These are phyloP conservation scores for Pomacea canaliculata DNA, from an alignment of 2,888 invertebrate genomes.

Conservation along the genomic window DNA sequence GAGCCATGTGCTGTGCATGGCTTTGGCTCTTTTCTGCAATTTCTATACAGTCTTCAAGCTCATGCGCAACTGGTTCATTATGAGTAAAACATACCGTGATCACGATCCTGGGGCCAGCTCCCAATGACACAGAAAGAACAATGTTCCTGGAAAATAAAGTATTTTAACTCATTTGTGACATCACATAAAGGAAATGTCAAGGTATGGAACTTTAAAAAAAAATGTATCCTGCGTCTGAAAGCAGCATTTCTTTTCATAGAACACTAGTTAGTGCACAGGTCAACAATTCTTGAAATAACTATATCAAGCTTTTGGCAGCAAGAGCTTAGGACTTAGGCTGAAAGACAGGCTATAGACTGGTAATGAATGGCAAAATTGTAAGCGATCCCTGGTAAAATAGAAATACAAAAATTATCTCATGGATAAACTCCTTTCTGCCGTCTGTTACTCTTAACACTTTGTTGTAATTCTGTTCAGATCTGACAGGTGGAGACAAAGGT, in stretches of 20 bases:
- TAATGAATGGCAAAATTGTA: no score
- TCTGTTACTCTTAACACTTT: no score
- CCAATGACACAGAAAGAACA: background rate
- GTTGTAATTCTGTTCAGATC: no score
- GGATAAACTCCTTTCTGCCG: no score
- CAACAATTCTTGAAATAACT: no score
- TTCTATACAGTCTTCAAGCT: slow-evolving; percentile 92
- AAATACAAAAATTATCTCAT: no score
- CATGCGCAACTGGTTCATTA: slow-evolving; percentile 86
- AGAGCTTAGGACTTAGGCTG: no score
- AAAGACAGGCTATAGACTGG: no score
- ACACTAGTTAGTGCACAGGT: no score
- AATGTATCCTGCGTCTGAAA: background rate
- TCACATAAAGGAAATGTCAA: background rate
- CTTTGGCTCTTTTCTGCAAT: slow-evolving; percentile 88
- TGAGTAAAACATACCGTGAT: slow-evolving; percentile 71
- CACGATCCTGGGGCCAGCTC: slow-evolving; percentile 36
- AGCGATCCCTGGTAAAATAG: no score
- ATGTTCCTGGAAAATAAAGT: background rate
- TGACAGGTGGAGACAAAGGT: no score
- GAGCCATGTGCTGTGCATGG: slow-evolving; percentile 90
- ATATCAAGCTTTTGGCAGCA: no score
- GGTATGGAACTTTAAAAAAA: background rate
- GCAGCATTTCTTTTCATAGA: background rate
- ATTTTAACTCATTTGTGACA: background rate